Conservation (phyloP, 1,140 invertebrate genomes). For the Philaenus spumarius region DNA sequence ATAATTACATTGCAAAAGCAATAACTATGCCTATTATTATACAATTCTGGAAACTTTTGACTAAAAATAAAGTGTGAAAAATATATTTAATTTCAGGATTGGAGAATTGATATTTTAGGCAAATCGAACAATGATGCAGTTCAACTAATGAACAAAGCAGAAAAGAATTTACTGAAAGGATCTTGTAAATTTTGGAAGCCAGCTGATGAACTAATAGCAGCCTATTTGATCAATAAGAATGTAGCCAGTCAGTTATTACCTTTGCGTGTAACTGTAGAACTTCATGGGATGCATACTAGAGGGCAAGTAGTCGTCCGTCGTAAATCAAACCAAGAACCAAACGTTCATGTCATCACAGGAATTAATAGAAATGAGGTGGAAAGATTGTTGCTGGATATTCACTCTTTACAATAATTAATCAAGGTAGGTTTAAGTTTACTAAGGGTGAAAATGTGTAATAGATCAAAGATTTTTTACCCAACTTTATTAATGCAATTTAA, state of each 20-base stretch:
- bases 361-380: conserved; percentile 28
- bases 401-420: neutral
- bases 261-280: conserved; percentile 14
- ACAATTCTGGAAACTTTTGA: too few species aligned
- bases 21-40: too few species aligned
- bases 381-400: neutral
- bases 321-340: conserved; percentile 40
- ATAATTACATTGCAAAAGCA: too few species aligned
- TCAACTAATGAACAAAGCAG: conserved; percentile 17
- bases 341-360: conserved; percentile 46
- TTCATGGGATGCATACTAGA: conserved; percentile 40
- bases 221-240: conserved; percentile 5
- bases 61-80: too few species aligned
- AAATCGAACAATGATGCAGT: conserved; percentile 5
- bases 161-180: conserved; percentile 14
- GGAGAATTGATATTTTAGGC: conserved; percentile 9
- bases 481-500: too few species aligned
- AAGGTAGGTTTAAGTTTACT: too few species aligned
- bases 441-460: too few species aligned
- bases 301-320: conserved; percentile 56
- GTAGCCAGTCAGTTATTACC: neutral
- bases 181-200: conserved; percentile 13
- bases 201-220: conserved; percentile 21
- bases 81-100: conserved; percentile 7
- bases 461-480: too few species aligned